Evolutionary conservation across 2,113 vertebrate genomes (phyloP), one percentile per base, ranked within the genome.

Genomic region (Thryonomys swinderianus): DNA sequence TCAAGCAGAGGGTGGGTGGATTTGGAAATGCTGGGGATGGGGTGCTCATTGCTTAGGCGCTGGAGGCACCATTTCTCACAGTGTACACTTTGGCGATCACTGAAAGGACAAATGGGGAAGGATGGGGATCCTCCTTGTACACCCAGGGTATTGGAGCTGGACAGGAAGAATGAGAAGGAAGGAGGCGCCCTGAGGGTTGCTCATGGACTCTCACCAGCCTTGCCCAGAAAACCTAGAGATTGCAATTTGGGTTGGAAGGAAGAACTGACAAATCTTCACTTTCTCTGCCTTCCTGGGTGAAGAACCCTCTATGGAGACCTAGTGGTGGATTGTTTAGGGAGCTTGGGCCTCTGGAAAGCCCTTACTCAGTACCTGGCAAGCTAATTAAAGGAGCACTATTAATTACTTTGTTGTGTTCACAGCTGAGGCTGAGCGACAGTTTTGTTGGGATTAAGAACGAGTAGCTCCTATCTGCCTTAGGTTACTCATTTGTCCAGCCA

Each of bases 331-430:
- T 73, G 42, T 59, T 81, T 9, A 45, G 82, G 7, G 5, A 13
- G 1, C 5, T n/a, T n/a, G 61, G 84, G 80, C 78, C 66, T 88
- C 6, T 1, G 37, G 34, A 71, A 92, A 45, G 34, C 32, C 18
- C 73, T 90, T 42, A 10, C 45, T 62, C 5, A 0, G 25, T 45
- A 48, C 53, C 30, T 5, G 23, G 45, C 85, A 66, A 85, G 78
- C 81, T 82, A 51, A 84, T 89, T 62, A n/a, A 90, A 78, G 83
- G 66, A 59, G 71, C 76, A 90, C 57, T 64, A 21, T 97, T 89
- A 76, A 89, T 96, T 81, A 48, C 30, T 74, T 34, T 8, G 59
- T 78, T 48, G 2, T 76, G 69, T 64, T 86, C 32, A 37, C 84
- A 69, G 73, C 95, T 81, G 79, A 84, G 30, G 51, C 53, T 30